phyloP scores from a whole-genome alignment of 2,888 invertebrate species.

The Eupithecia pulchellata region DNA sequence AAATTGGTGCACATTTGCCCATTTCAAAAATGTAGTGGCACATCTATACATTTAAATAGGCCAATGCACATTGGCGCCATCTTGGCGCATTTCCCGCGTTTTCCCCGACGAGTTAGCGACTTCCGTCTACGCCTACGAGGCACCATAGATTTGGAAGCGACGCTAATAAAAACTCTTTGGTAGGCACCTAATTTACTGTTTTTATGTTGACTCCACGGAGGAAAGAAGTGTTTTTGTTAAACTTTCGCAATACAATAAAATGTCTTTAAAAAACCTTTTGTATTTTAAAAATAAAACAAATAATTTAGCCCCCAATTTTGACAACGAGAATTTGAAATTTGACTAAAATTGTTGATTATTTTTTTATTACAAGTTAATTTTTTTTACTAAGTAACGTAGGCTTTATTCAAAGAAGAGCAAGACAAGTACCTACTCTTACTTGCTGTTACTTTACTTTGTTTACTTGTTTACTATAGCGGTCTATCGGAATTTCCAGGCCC shows the following conservation, averaged over 20 bases:
- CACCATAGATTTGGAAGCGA: constrained; percentile 2
- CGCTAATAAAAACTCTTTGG: constrained; percentile 1
- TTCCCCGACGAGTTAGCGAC: constrained; percentile 54
- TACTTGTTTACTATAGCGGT: no score
- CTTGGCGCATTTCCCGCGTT: constrained; percentile 64
- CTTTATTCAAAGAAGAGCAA: no score
- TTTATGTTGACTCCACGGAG: background rate
- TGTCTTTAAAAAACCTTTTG: no score
- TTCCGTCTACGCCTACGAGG: constrained; percentile 68
- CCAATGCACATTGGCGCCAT: constrained; percentile 54
- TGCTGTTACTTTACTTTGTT: no score
- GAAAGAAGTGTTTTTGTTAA: background rate
- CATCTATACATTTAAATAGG: constrained; percentile 4
- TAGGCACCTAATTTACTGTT: constrained; percentile 1
- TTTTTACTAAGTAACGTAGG: no score
- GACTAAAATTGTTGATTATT: no score
- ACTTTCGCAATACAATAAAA: background rate
- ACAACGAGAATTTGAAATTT: no score
- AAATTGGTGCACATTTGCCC: background rate
- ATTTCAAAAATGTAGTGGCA: constrained; percentile 3
- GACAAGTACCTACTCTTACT: no score
- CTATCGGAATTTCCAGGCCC: no score
- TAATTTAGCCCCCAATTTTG: no score
- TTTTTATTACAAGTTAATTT: no score
- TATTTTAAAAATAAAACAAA: no score